phyloP scores from a whole-genome alignment of 64 coral and sea anemone genomes.

The Anthopleura sola region DNA sequence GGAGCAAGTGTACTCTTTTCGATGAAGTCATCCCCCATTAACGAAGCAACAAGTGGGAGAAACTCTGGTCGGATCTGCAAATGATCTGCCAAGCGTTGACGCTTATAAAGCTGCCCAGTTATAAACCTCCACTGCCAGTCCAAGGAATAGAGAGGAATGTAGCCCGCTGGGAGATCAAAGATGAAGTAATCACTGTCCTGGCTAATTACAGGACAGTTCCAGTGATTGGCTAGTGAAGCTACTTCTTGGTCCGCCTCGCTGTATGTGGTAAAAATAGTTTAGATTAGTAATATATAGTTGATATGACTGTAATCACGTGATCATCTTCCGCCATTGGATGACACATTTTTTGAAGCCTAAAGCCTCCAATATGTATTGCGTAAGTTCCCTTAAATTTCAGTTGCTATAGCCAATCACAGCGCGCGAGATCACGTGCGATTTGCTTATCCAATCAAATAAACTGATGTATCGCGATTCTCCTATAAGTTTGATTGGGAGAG shows the following conservation, averaged over 20 bases:
- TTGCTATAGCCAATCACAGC: too few relatives aligned
- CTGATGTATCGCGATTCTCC: too few relatives aligned
- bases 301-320: too few relatives aligned
- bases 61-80: constrained; percentile 56
- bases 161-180: constrained; percentile 71
- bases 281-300: neutral
- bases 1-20: constrained; percentile 27
- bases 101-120: constrained; percentile 42
- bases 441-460: too few relatives aligned
- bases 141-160: constrained; percentile 56
- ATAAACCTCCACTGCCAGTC: constrained; percentile 33
- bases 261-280: neutral
- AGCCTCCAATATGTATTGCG: too few relatives aligned
- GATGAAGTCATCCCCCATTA: constrained; percentile 77
- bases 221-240: constrained; percentile 59
- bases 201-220: constrained; percentile 65
- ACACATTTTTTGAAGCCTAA: too few relatives aligned
- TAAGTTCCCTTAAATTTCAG: too few relatives aligned
- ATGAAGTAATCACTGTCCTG: constrained; percentile 89
- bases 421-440: too few relatives aligned
- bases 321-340: too few relatives aligned
- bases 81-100: constrained; percentile 43
- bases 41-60: constrained; percentile 72
- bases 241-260: constrained; percentile 86
- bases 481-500: too few relatives aligned